Evolutionary conservation across 2,113 vertebrate species (phyloP).

Genomic region (Cyanoramphus novaezelandiae): DNA sequence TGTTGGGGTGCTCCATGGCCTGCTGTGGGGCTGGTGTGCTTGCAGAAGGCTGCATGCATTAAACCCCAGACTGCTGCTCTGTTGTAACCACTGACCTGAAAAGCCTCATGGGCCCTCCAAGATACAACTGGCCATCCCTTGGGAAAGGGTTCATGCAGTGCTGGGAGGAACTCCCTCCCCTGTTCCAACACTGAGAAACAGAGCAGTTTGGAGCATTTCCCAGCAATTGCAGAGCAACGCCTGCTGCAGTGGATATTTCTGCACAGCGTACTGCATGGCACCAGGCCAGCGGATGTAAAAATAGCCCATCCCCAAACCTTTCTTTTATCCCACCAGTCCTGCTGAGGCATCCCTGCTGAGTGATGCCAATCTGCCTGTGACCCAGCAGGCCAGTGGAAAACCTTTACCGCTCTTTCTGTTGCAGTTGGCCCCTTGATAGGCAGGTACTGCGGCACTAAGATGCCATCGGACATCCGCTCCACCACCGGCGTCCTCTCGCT

Average conservation of each 20-base stretch:
- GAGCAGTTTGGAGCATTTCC: neutral
- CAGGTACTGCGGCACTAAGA: conserved; percentile 92
- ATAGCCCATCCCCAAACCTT: neutral
- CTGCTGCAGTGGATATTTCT: conserved; percentile 4
- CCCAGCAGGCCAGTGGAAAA: neutral
- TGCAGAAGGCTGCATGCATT: neutral
- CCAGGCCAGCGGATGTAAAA: neutral
- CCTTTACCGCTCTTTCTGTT: conserved; percentile 39
- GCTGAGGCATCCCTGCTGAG: neutral
- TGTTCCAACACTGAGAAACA: neutral
- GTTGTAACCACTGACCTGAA: neutral
- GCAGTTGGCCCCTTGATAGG: conserved; percentile 95
- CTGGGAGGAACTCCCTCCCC: neutral
- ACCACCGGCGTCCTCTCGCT: conserved; percentile 92
- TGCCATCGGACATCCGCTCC: conserved; percentile 91
- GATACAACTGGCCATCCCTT: neutral
- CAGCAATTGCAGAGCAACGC: neutral
- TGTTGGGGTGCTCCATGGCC: fast-evolving
- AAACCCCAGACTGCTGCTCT: neutral
- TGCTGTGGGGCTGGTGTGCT: neutral
- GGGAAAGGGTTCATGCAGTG: neutral
- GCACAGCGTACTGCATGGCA: neutral
- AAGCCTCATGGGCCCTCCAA: neutral
- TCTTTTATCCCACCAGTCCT: neutral
- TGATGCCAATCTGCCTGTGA: neutral